Evolutionary conservation across 2,113 vertebrate genomes (phyloP), one percentile per base, ranked within the genome.

Genomic region (Eonycteris spelaea): DNA sequence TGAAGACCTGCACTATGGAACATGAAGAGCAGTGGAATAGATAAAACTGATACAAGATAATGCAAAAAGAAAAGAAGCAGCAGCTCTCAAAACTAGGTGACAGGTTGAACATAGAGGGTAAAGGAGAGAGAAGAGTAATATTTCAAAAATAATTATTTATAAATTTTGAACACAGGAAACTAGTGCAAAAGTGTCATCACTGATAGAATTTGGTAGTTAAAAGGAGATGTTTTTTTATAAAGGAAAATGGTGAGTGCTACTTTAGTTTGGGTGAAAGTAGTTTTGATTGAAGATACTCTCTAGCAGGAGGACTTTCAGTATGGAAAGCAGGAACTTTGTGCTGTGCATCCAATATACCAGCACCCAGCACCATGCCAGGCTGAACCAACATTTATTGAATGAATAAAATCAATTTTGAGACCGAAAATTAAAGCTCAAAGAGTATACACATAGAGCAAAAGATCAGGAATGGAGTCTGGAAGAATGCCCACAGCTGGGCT

Each of bases 111-210:
- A 48, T 11, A 33, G 16, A 26, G 30, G 51, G 16, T 79, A 48
- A 87, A 95, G 67, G 53, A 86, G 15, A 93, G 6, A 73, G 28
- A 71, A 70, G 5, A 77, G 15, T 75, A 90, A 94, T 87, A 19
- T 55, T 93, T 78, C 51, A 28, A 26, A 94, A 84, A 57, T 78
- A 71, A n/a, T 30, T 63, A n/a, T 30, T 63, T 91, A 59, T 63
- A 40, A 77, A 83, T 82, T 90, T 86, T 68, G 65, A 93, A 77
- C n/a, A 22, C n/a, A 74, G 38, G 78, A 85, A 89, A 89, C 28
- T 19, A 61, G 26, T 89, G 14, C 55, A 59, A 57, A 82, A 83
- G 10, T 53, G 43, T 85, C 74, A 40, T 48, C 71, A 40, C 28
- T 68, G 83, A n/a, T 51, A 55, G 68, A 65, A 26, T 82, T 59